A percentile compares a stretch with the other conserved stretches of the same genome.
Conservation (phyloP, 1,140 invertebrate genomes). For the Amyelois transitella region DNA sequence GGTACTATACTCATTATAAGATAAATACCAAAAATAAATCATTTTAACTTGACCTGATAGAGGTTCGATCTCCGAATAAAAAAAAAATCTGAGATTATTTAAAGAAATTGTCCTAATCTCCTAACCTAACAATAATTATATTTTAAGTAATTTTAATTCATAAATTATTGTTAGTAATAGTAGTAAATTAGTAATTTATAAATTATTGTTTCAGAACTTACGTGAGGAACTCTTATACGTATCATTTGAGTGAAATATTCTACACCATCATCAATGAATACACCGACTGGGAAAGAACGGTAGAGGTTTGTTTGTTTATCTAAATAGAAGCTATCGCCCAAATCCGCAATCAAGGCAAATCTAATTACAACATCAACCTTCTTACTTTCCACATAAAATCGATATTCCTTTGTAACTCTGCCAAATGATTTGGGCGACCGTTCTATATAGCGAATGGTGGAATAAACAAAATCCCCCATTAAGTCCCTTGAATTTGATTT, state of each 20-base stretch:
- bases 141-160: too few relatives aligned
- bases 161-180: too few relatives aligned
- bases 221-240: conserved; percentile 93
- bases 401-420: neutral
- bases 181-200: neutral
- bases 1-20: too few relatives aligned
- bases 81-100: too few relatives aligned
- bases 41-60: too few relatives aligned
- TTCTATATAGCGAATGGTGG: neutral
- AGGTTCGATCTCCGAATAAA: too few relatives aligned
- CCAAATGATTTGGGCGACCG: neutral
- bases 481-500: neutral
- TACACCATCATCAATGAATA: conserved; percentile 98
- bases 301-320: conserved; percentile 63
- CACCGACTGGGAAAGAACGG: conserved; percentile 96
- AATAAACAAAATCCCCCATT: neutral
- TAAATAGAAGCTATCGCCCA: conserved; percentile 2
- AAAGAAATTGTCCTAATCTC: too few relatives aligned
- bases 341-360: neutral
- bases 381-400: neutral
- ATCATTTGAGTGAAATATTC: conserved; percentile 97
- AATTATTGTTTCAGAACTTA: conserved; percentile 81
- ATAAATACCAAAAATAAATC: too few relatives aligned
- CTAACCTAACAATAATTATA: too few relatives aligned
- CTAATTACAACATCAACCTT: neutral